Base-by-base conservation (phyloP, 1,140 invertebrate species). In the Scaptodrosophila lebanonensis region DNA sequence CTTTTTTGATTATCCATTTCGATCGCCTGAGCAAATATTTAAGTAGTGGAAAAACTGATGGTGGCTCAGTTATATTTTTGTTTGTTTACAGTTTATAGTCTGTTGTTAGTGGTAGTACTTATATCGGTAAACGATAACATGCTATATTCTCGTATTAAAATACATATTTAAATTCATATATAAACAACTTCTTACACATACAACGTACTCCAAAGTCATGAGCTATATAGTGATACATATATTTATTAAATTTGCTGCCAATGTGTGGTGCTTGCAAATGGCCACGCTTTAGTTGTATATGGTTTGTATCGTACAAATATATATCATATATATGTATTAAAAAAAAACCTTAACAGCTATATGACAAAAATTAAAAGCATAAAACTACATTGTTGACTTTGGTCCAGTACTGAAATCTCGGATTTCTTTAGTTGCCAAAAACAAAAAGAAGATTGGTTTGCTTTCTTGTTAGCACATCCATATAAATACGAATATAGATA, bases 371-470 rank as follows among this genome's bases (percentile, higher is more conserved):
- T 13, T 79, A 79, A 79, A 75, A 76, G 52, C 61, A 66, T 56
- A 66, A 66, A 79, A 82, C 70, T 82, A 82, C 69, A 75, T 82
- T 75, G 49, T 70, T 75, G 54, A 82, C 66, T 82, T 82, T 82
- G 75, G 75, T 82, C 69, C 75, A 82, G 75, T 82, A 66, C 57
- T 70, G 77, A 82, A 82, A 82, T 82, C 75, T 82, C 75, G 58
- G 75, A 82, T 82, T 82, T 66, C 76, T 39, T 75, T 82, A 73
- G 69, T 82, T 70, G 42, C 61, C 68, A 71, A 71, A 65, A n/a
- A n/a, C n/a, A n/a, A n/a, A n/a, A n/a, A n/a, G n/a, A n/a, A n/a
- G n/a, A 82, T 44, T 30, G 43, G 33, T 54, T 45, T 32, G 30
- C 38, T 33, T 48, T 43, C 48, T 56, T 54, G n/a, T n/a, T n/a